Evolutionary conservation across 2,113 vertebrate species (phyloP), one percentile per base, ranked within the genome.

Genomic region (Anguilla rostrata): DNA sequence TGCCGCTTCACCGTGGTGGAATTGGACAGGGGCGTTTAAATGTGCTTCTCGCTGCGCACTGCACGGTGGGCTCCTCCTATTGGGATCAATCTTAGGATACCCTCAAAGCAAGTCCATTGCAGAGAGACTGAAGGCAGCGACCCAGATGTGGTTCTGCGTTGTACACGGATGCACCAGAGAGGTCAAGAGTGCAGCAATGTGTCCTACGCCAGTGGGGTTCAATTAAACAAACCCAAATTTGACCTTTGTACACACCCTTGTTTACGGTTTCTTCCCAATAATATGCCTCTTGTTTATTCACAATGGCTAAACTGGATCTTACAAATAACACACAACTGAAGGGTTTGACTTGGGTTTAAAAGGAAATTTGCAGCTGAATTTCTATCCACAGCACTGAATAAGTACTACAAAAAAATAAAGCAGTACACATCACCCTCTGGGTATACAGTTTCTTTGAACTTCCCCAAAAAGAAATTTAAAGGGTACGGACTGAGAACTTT

Each of bases 1-100:
- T 89, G 92, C 90, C 66, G 84, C 75, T 87, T 84, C 87, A 60
- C 40, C 92, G 88, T 90, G 87, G 87, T 87, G 75, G 81, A 84
- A 82, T 87, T 85, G 85, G 85, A 88, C 89, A 87, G 86, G 84
- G 80, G 63, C 82, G 80, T 78, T 82, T 71, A 85, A 82, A 85
- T 41, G 26, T 56, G 56, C 41, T 41, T 14, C 18, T 29, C 84
- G 18, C 6, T 7, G 84, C 34, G 26, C 18, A n/a, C 66, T 75
- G 9, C 7, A 0, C 26, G 9, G n/a, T 22, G n/a, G 6, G 63
- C 20, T 71, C 22, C 63, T n/a, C 22, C 63, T 71, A 11, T n/a
- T 18, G 26, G 63, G 26, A 71, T 71, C 66, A 12, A 75, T 34
- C 66, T 29, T 0, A 8, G 66, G 66, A 22, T 34, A 75, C 66